Base-by-base conservation (phyloP, 2,797 vertebrate genomes). In the Lepidocolaptes lacrymiger region DNA sequence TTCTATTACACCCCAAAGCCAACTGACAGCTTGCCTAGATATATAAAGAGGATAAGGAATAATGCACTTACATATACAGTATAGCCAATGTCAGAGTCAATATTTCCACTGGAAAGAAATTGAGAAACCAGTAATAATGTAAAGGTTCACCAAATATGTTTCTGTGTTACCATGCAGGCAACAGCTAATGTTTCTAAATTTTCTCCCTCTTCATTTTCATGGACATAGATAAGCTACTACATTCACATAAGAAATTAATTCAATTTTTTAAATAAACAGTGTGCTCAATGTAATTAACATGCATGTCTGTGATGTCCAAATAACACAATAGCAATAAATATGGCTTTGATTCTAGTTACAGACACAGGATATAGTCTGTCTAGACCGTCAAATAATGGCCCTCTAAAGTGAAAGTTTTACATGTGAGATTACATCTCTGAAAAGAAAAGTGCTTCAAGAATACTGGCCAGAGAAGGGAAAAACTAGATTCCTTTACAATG, bases 301-400 rank as follows among this genome's bases (percentile, higher is more conserved):
- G 23, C 41, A 77, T 3, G 1, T 44, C 68, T 88, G 52, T 88
- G 56, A 61, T 93, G 56, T 88, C 59, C 67, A 85, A 92, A 83
- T 27, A 79, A 79, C 15, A 91, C 87, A 91, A 96, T 13, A 89
- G 68, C 24, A 72, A 89, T 87, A 93, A 91, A 91, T 64, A 66
- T 92, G 93, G 41, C 87, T 92, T 93, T 80, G 56, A 89, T 91
- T 96, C 75, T 46, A 68, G 61, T 72, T 88, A 89, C 87, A 96
- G 95, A 95, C 91, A 80, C 85, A 96, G 96, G 89, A 96, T 96
- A 91, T 85, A n/a, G 61, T 88, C 87, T 92, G 94, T 93, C 93
- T 94, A 96, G 93, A 96, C 89, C 75, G 85, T 88, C 94, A 91
- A 95, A 75, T 43, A 93, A 85, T 49, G 64, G n/a, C 85, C 61